Base-by-base conservation (phyloP, 2,888 invertebrate species). In the Ditula angustiorana region DNA sequence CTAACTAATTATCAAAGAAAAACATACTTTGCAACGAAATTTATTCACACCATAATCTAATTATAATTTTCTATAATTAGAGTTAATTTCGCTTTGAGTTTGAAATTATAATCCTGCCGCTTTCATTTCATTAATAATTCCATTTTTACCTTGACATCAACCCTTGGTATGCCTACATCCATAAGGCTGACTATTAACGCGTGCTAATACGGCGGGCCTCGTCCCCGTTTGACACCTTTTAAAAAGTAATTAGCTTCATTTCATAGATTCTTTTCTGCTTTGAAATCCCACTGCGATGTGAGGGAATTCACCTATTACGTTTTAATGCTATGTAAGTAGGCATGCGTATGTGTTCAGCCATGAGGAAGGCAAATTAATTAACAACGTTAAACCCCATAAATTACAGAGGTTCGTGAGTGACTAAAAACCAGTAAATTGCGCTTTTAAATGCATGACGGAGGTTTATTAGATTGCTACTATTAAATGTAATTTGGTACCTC, bases 321-420 rank as follows among this genome's bases (percentile, higher is more conserved):
- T 33, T 24, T 28, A 33, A 41, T 19, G 19, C n/a, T 41, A 19
- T 41, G 16, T 37, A n/a, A n/a, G 19, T 10, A 37, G 13, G 35
- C 49, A n/a, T 53, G 26, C 28, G 41, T 52, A 64, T 56, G 47
- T 61, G 60, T 56, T 53, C 53, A 58, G 61, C 30, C 64, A 41
- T 69, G 73, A 71, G 73, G 77, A 81, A 75, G 70, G 76, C 67
- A 74, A 81, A 82, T 81, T 82, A 86, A 85, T 85, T 82, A 83
- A 78, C 74, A 74, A 61, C 75, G 69, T 71, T 74, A 79, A 80
- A 81, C 75, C 76, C 75, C 74, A 79, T 80, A 81, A 83, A 85
- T 83, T 79, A 78, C 19, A 11, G 11, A 28, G 74, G 76, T 79
- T 77, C 75, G 73, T 67, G 70, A 77, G 70, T 77, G 77, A 81